Evolutionary conservation across 2,888 invertebrate genomes (phyloP), one percentile per base, ranked within the genome.

Genomic region (Drosophila colorata): DNA sequence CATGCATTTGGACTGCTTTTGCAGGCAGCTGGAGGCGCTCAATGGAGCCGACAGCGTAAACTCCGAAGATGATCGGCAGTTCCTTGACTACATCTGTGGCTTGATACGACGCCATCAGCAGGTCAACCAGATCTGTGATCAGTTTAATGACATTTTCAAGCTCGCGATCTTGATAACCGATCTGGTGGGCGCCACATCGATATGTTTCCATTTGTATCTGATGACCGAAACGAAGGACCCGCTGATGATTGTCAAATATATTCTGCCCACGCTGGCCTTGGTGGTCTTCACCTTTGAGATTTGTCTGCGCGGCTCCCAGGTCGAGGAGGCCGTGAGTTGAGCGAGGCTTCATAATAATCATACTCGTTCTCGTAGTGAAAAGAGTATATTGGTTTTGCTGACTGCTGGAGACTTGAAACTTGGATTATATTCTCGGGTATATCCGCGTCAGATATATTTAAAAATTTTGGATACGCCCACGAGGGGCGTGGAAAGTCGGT

Each of bases 201-300:
- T 83, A 5, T 83, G 83, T 33, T 74, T 88, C n/a, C 66, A 74
- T 35, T 52, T 88, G 9, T 88, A 72, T 44, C n/a, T 86, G 2
- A 13, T 83, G 0, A 58, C 68, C 5, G 87, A 88, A 8, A 49
- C 77, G 0, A 0, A 40, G 8, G 77, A 83, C 52, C 5, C 43
- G 0, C 2, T 76, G 0, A 25, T 57, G n/a, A 53, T 64, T 0
- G 5, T 41, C 6, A 69, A 56, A 9, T 79, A 69, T 11, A 2
- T 55, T 0, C 0, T 61, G 4, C 69, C 74, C 35, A 47, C 28
- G 0, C 0, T 52, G 4, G 49, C 14, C 0, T 11, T 83, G 9
- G 52, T 69, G 1, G 11, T 4, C 0, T 82, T 82, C 9, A 76
- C 77, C 9, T 83, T 86, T 43, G 87, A 88, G 20, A 28, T 56